Evolutionary conservation across 2,113 vertebrate genomes (phyloP), one percentile per base, ranked within the genome.

Genomic region (Xerus inauris): DNA sequence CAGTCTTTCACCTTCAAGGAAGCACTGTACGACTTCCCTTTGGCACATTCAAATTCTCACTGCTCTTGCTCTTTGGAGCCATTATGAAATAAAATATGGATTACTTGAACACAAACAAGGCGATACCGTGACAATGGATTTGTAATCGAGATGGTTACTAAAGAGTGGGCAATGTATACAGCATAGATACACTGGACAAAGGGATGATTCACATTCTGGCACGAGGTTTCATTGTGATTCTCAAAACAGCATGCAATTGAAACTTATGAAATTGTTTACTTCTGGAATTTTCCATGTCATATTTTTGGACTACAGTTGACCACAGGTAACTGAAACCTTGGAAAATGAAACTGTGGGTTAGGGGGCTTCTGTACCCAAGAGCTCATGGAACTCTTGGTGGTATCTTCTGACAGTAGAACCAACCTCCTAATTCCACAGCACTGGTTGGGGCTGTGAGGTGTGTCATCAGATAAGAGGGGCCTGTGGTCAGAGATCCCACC

Each of bases 361-460:
- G 42, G 40, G 26, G 65, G 65, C 40, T 45, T 24, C 28, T 47
- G 7, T 16, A 40, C 7, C 22, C 2, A 22, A 6, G 30, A 42
- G 5, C 12, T 54, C 51, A 16, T 0, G 7, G 80, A 73, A n/a
- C 13, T 26, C 5, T 0, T 14, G 76, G 5, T 0, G 1, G 24
- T 30, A 10, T 38, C 35, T 72, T 54, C 71, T 13, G 3, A 20
- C 38, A 0, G 19, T 19, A 20, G 79, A 81, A n/a, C 8, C 10
- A 12, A 32, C 0, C 3, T 30, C 4, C 13, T 2, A 35, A 28
- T 38, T 47, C 54, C 3, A 57, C 51, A 12, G 26, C 47, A 12
- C 26, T 19, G 40, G 30, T 24, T 13, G 6, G 49, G 59, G 35
- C 16, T 4, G 7, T 3, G 1, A 38, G 5, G 11, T 4, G 49